Conservation (phyloP, 2,113 vertebrate genomes). For the Myrmophylax atrothorax region DNA sequence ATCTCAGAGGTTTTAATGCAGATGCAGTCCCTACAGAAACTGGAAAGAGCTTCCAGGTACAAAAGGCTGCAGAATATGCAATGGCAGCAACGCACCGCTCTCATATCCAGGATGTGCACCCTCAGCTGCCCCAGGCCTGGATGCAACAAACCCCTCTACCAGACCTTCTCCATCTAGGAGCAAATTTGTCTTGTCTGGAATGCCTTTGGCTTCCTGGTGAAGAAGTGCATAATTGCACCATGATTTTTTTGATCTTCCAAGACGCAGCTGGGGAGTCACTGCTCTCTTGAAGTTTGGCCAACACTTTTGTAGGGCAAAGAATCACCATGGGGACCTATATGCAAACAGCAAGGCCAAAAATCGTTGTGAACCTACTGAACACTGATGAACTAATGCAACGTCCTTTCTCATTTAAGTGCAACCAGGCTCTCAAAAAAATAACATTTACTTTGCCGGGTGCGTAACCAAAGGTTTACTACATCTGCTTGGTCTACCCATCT, state of each 20-base stretch:
- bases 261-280: neutral
- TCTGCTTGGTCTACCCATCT: neutral
- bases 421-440: neutral
- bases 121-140: neutral
- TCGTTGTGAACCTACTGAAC: neutral
- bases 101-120: neutral
- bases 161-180: neutral
- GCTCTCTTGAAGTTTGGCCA: neutral
- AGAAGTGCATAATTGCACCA: neutral
- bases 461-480: neutral
- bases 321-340: neutral
- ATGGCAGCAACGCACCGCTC: neutral
- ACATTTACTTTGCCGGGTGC: neutral
- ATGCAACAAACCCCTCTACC: neutral
- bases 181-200: neutral
- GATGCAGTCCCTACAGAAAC: neutral
- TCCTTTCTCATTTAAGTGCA: neutral
- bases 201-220: neutral
- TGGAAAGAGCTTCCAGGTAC: neutral
- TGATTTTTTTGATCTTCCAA: neutral
- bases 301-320: neutral
- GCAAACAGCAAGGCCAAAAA: neutral
- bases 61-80: neutral
- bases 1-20: neutral
- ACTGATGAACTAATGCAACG: neutral